A percentile compares a stretch with the other conserved stretches of the same genome.
These are phyloP conservation scores for Strigamia maritima DNA, from an alignment of 2,888 invertebrate genomes.

Conservation along the genomic window DNA sequence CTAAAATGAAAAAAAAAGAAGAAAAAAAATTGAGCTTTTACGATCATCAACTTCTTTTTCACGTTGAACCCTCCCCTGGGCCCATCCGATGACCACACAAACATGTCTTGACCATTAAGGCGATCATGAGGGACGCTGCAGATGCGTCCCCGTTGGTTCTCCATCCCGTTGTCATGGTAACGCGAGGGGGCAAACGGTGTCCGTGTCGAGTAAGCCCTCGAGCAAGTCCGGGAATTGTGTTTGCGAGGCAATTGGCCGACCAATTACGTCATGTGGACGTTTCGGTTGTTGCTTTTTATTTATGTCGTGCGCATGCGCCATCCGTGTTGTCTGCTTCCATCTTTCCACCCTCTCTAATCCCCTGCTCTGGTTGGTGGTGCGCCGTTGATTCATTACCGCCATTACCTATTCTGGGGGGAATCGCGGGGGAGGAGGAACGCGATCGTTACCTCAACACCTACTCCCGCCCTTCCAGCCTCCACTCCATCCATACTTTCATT, in stretches of 20 bases:
- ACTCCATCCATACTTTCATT: neutral
- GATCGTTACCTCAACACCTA: slow-evolving; percentile 30
- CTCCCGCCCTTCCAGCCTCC: neutral
- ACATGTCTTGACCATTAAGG: slow-evolving; percentile 34
- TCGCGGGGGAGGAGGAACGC: slow-evolving; percentile 33
- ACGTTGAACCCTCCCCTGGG: slow-evolving; percentile 7
- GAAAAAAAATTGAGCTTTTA: neutral
- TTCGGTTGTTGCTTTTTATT: slow-evolving; percentile 31
- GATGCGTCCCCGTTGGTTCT: slow-evolving; percentile 25
- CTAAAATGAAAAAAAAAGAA: neutral
- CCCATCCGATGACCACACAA: slow-evolving; percentile 22
- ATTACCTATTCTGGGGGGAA: slow-evolving; percentile 40
- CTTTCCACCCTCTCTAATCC: slow-evolving; percentile 24
- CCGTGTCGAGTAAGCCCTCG: slow-evolving; percentile 34
- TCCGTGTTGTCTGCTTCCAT: slow-evolving; percentile 25
- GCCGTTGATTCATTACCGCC: slow-evolving; percentile 40
- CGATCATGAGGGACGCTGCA: slow-evolving; percentile 17
- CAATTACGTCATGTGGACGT: slow-evolving; percentile 34
- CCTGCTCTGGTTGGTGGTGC: slow-evolving; percentile 35
- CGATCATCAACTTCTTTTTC: slow-evolving; percentile 22
- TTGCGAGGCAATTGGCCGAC: slow-evolving; percentile 24
- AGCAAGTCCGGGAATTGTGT: slow-evolving; percentile 34
- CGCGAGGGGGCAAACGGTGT: slow-evolving; percentile 32
- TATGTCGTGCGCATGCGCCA: slow-evolving; percentile 20
- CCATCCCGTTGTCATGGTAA: neutral